Base-by-base conservation (phyloP, 2,888 invertebrate genomes). In the Phytoseiulus persimilis region DNA sequence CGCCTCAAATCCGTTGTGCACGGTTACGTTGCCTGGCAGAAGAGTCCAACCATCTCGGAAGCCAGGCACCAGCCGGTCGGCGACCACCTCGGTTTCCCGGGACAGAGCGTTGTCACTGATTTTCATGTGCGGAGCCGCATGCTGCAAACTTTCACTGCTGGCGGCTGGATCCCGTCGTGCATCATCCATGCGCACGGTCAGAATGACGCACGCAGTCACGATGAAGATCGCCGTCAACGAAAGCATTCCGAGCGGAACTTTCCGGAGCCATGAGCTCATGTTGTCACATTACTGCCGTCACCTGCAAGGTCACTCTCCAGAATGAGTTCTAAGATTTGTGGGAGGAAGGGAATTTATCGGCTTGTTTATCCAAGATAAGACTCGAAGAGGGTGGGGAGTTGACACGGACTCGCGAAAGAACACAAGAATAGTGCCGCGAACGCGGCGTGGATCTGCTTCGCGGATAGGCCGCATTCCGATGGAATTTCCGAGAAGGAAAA, bases 1-100 rank as follows among this genome's bases (percentile, higher is more conserved):
- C 46, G 90, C 89, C 23, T 90, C 90, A n/a, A 90, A 90, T 0
- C 91, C 91, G 1, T 87, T 45, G 46, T 90, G 91, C 39, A 91
- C 90, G 31, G 90, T 90, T 0, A 90, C 89, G 31, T 90, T 90
- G 23, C 90, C 90, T 2, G 89, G 90, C 6, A 90, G 83, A 31
- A 90, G 65, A 45, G 90, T 89, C 90, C 90, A 90, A 23, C 90
- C 90, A 23, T 65, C 65, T 18, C 28, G 65, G 65, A 65, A 23
- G 28, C 28, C 39, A 6, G 39, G 9, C 39, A 6, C 39, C 39
- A 39, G 5, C 18, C 2, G 65, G 18, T 65, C 65, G 46, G 9
- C 46, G 46, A 14, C 14, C 9, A 14, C 6, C 9, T 46, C 46
- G 28, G 65, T 65, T 28, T 65, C 65, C 18, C 18, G 5, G 65